Evolutionary conservation across 2,888 invertebrate genomes (phyloP), one percentile per base, ranked within the genome.

Genomic region (Callimorpha dominula): DNA sequence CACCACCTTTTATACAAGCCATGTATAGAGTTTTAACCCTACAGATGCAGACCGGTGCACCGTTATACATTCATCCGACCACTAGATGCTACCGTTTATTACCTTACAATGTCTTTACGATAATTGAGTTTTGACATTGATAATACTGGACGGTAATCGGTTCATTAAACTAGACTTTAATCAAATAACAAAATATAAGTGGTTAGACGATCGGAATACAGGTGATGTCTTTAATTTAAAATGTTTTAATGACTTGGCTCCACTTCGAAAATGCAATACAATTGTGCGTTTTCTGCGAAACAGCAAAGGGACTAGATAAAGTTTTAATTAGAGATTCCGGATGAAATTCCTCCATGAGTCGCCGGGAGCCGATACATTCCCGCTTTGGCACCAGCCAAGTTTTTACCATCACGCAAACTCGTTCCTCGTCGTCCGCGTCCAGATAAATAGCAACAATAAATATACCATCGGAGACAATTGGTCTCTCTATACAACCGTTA

Each of bases 291-390:
- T 88, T 88, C 88, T 83, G 82, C 87, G 89, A 89, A 89, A 78
- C 84, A 68, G 78, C 79, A 81, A 80, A 84, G 79, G 72, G 85
- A 81, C 92, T 95, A 95, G 95, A 94, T 91, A 94, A 95, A 95
- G 91, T 95, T 95, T 95, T 95, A 95, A 95, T 95, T 94, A 93
- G 93, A 90, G 92, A 95, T 94, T 95, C 95, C 95, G 91, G 91
- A 90, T 93, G 91, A 88, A 91, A 94, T 94, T 92, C 93, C 93
- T 88, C 84, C 90, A 89, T 90, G 91, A 91, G 86, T 86, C 89
- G 90, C 84, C 86, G 87, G 87, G 81, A 84, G 88, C 89, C 91
- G 91, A 94, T 93, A 93, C 94, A 94, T 94, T 95, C 94, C 92
- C 91, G 89, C 88, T 90, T 92, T 90, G 91, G 90, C 90, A 92